A percentile compares a stretch with the other conserved stretches of the same genome.
Conservation (phyloP, 1,140 invertebrate genomes). For the Drosophila ananassae region DNA sequence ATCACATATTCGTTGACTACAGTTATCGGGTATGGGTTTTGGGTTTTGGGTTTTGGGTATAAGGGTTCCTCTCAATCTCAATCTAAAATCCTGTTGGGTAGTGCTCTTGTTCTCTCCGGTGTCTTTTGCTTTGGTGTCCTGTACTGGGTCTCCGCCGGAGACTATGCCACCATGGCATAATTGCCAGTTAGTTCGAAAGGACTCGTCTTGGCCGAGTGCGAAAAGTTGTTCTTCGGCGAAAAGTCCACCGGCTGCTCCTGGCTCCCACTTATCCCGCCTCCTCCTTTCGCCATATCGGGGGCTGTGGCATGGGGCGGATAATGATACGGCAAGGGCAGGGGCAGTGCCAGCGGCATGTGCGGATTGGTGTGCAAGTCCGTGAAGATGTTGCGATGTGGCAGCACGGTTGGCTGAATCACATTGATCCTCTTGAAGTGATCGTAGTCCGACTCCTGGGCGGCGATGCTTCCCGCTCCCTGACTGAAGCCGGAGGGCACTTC, state of each 20-base stretch:
- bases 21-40: constrained; percentile 30
- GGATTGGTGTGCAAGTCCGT: constrained; percentile 25
- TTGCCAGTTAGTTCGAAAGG: constrained; percentile 82
- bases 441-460: constrained; percentile 39
- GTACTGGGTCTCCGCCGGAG: background rate
- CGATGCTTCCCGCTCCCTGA: constrained; percentile 16
- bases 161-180: constrained; percentile 79
- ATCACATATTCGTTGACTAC: constrained; percentile 82
- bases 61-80: constrained; percentile 7
- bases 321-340: constrained; percentile 16
- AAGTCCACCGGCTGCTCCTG: constrained; percentile 86
- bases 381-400: constrained; percentile 50
- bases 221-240: constrained; percentile 84
- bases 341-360: constrained; percentile 9
- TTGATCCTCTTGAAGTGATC: constrained; percentile 69
- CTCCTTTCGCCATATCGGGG: background rate
- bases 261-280: background rate
- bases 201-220: constrained; percentile 82
- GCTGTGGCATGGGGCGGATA: constrained; percentile 6
- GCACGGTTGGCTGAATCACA: constrained; percentile 62
- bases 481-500: constrained; percentile 22
- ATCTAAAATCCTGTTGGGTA: background rate
- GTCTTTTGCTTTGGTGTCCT: constrained; percentile 51
- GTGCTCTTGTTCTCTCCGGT: constrained; percentile 37
- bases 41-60: constrained; percentile 7